These are phyloP conservation scores for Phaenicophaeus curvirostris DNA, from an alignment of 2,797 vertebrate genomes.

Conservation along the genomic window DNA sequence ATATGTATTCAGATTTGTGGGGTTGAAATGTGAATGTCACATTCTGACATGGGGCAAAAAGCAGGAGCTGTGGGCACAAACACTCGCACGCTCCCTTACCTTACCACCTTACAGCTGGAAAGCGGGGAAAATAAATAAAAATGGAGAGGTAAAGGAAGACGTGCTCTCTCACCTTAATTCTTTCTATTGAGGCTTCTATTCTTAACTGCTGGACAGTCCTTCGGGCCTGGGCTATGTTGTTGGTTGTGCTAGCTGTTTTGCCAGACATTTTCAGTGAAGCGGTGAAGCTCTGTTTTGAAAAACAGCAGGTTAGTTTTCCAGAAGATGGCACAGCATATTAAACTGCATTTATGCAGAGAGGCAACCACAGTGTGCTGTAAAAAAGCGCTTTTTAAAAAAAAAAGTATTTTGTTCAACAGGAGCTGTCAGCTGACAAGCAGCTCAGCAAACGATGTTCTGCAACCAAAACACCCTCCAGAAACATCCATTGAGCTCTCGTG, in stretches of 20 bases:
- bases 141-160: not conserved
- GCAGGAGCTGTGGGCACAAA: not conserved
- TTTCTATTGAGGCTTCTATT: constrained; percentile 90
- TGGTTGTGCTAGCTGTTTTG: constrained; percentile 87
- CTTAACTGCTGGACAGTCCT: constrained; percentile 91
- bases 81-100: too few relatives aligned
- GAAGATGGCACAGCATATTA: not conserved
- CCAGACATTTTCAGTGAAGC: constrained; percentile 85
- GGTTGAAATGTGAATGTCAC: not conserved
- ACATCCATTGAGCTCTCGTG: rapidly evolving
- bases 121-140: not conserved
- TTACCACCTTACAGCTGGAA: not conserved
- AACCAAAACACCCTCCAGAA: rapidly evolving
- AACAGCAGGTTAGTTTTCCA: not conserved
- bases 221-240: constrained; percentile 86
- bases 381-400: not conserved
- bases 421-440: rapidly evolving
- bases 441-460: not conserved
- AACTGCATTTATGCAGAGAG: not conserved
- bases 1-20: not conserved
- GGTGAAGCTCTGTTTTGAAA: constrained; percentile 39
- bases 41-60: not conserved
- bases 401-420: not conserved
- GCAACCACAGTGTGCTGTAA: rapidly evolving
- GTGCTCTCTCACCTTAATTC: constrained; percentile 88